Evolutionary conservation across 2,113 vertebrate species (phyloP), one percentile per base, ranked within the genome.

Genomic region (Nerophis lumbriciformis): DNA sequence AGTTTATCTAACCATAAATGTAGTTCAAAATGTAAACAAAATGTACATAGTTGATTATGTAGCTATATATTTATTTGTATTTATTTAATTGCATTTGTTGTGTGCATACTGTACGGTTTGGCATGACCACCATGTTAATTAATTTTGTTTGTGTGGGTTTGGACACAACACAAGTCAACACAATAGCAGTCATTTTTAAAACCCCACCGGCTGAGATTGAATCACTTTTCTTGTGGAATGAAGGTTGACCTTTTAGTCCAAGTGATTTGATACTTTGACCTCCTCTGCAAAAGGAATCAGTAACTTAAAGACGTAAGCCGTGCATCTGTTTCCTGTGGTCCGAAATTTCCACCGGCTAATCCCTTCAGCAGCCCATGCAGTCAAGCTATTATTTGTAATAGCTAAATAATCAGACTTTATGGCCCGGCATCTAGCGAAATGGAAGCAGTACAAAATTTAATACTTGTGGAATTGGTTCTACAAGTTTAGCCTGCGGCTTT

Each of bases 371-470:
- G 76, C 79, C 80, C 82, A 77, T 82, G 61, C 83, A 5, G 61
- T 82, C 72, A 81, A 83, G 77, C 88, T 85, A 89, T 90, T 90
- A 90, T 87, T 88, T 84, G 80, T 88, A 89, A 90, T 90, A 88
- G 88, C 85, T 81, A 91, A 89, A 90, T 88, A 90, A 90, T 90
- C 87, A 89, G 85, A 79, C 83, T 90, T 90, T 90, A 90, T 90
- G 82, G 81, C 82, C 85, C 82, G 84, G 77, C 84, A 84, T 86
- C 85, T 78, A 83, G 76, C 77, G 76, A 73, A 84, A 82, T 83
- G 76, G 76, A 80, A 84, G 77, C 72, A 60, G 76, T 53, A 73
- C 77, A 74, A 84, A 84, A 87, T 89, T 86, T 90, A 87, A 90
- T 90, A 87, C 86, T 85, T 83, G 66, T 67, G 84, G 85, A 89